Conservation (phyloP, 2,797 vertebrate species). For the Spea hammondii region DNA sequence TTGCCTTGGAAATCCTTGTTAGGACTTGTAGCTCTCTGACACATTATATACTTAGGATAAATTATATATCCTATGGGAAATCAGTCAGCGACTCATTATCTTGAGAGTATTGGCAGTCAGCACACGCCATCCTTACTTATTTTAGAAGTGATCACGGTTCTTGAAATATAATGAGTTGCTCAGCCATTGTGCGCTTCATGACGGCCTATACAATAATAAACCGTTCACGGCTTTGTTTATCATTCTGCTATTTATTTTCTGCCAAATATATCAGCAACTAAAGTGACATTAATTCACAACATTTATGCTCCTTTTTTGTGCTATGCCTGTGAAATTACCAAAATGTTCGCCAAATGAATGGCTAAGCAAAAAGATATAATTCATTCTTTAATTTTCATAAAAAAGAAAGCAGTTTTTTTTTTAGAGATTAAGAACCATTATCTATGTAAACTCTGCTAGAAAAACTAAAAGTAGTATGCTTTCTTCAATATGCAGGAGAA, state of each 20-base stretch:
- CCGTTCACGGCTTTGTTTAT: not conserved
- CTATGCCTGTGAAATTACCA: no score
- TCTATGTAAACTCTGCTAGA: no score
- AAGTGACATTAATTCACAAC: conserved; percentile 38
- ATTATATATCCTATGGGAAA: conserved; percentile 57
- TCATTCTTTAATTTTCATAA: no score
- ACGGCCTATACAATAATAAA: conserved; percentile 37
- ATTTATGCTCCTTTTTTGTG: conserved; percentile 10
- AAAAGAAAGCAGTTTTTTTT: no score
- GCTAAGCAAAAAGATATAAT: no score
- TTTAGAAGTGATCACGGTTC: conserved; percentile 48
- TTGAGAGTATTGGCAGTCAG: conserved; percentile 53
- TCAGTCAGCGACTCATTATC: conserved; percentile 54
- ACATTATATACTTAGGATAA: conserved; percentile 53
- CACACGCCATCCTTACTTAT: conserved; percentile 43
- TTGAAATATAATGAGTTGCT: conserved; percentile 32
- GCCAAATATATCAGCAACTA: conserved; percentile 30
- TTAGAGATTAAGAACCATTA: no score
- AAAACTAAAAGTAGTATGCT: no score
- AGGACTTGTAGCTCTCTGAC: conserved; percentile 51
- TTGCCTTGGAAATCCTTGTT: conserved; percentile 56
- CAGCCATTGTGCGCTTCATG: conserved; percentile 35
- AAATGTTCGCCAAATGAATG: no score
- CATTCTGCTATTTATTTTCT: conserved; percentile 37
- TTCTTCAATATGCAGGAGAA: no score